phyloP scores from a whole-genome alignment of 92 coral and sea anemone genomes.

The Galaxea fascicularis region DNA sequence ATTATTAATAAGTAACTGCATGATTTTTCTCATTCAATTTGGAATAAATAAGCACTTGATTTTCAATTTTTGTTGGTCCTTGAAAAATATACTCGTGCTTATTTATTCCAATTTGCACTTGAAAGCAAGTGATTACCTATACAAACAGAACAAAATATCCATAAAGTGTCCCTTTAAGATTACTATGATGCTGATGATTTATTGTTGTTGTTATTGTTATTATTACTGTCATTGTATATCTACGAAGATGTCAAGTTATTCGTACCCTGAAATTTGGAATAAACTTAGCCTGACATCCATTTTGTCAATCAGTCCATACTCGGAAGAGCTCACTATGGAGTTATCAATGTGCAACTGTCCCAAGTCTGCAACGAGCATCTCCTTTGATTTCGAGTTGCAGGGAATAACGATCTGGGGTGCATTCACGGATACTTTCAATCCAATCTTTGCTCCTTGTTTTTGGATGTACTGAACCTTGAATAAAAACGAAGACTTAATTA shows the following conservation, averaged over 20 bases:
- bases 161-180: too few species aligned
- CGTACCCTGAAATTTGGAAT: slow-evolving; percentile 85
- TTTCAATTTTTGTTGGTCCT: too few species aligned
- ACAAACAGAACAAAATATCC: too few species aligned
- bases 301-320: slow-evolving; percentile 77
- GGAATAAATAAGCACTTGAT: too few species aligned
- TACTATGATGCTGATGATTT: too few species aligned
- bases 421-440: slow-evolving; percentile 80
- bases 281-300: slow-evolving; percentile 80
- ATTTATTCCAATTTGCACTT: too few species aligned
- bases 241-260: background rate
- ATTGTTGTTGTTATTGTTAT: too few species aligned
- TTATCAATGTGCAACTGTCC: slow-evolving; percentile 80
- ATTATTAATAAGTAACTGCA: too few species aligned
- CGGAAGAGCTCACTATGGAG: slow-evolving; percentile 54
- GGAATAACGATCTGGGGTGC: slow-evolving; percentile 88
- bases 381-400: slow-evolving; percentile 85
- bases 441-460: slow-evolving; percentile 89
- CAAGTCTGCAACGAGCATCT: slow-evolving; percentile 91
- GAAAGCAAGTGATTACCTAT: too few species aligned
- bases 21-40: too few species aligned
- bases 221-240: too few species aligned
- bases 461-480: slow-evolving; percentile 84
- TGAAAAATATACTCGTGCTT: too few species aligned
- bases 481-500: background rate